Base-by-base conservation (phyloP, 2,888 invertebrate species). In the Neoaliturus tenellus region DNA sequence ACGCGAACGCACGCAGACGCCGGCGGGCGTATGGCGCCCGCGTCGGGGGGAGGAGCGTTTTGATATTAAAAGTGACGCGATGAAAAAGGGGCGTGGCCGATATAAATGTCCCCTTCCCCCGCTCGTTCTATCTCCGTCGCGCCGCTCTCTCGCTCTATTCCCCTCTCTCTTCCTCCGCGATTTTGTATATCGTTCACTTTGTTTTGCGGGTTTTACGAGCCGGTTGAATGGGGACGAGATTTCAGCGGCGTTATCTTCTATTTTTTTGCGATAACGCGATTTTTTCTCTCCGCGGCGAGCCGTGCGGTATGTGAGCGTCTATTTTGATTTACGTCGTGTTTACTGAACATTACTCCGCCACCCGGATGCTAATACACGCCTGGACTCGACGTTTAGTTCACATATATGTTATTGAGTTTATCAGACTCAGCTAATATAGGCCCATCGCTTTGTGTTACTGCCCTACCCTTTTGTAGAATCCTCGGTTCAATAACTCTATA, bases 31-130 rank as follows among this genome's bases (percentile, higher is more conserved):
- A 84, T 81, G 86, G 85, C 83, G 85, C 85, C 84, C 86, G 85
- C 83, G 85, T 85, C 84, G 81, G 85, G 41, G 81, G 80, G 80
- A 75, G 80, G 80, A 44, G 83, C 83, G 73, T 69, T 84, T 84
- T 81, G 81, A 84, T 84, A 84, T 84, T 82, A 84, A 84, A 84
- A 81, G 84, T 82, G 84, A 84, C 84, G 84, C 84, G 75, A 84
- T 84, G 84, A 82, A 69, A 84, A 82, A 44, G 82, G 78, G 84
- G 84, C 84, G 84, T 84, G 84, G 75, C 78, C 20, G 33, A 44
- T 81, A 84, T 84, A 84, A 84, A 84, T 67, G 67, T 82, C 71
- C 80, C 83, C 73, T 82, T 67, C 80, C 81, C 44, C 73, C 69
- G 71, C 80, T 55, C 80, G n/a, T n/a, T 80, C 55, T 51, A 28